phyloP scores from a whole-genome alignment of 2,888 invertebrate species.

The Drosophila kanekoi region DNA sequence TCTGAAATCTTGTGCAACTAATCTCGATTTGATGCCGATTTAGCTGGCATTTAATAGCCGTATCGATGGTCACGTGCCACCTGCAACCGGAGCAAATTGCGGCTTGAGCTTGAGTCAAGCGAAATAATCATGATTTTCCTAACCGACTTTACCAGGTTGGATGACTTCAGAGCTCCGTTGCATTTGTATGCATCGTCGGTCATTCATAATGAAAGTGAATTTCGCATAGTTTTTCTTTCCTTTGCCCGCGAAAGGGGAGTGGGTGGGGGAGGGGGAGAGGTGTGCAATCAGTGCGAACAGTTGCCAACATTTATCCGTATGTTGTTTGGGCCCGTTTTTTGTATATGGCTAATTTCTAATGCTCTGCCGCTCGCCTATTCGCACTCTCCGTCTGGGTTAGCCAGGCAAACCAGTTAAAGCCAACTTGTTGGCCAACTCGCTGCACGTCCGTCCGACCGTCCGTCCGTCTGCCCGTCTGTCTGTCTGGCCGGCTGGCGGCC shows the following conservation, averaged over 20 bases:
- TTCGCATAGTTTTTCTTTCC: slow-evolving; percentile 70
- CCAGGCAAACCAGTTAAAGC: slow-evolving; percentile 58
- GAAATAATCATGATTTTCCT: slow-evolving; percentile 63
- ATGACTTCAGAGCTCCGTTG: slow-evolving; percentile 61
- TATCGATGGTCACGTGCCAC: slow-evolving; percentile 45
- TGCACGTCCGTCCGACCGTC: slow-evolving; percentile 8
- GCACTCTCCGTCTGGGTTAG: slow-evolving; percentile 19
- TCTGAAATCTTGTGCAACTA: neutral
- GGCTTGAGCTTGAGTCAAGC: slow-evolving; percentile 9
- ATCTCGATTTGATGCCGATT: neutral
- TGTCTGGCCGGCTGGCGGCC: slow-evolving; percentile 20
- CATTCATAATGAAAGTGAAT: slow-evolving; percentile 84
- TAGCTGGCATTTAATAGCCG: slow-evolving; percentile 16
- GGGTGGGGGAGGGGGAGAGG: neutral
- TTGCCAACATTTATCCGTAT: slow-evolving; percentile 49
- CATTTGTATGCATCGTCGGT: slow-evolving; percentile 78
- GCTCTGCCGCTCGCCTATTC: slow-evolving; percentile 33
- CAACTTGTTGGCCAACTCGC: slow-evolving; percentile 63
- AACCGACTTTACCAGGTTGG: slow-evolving; percentile 70
- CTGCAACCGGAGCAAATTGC: slow-evolving; percentile 28
- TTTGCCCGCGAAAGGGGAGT: neutral
- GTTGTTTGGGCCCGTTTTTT: slow-evolving; percentile 19
- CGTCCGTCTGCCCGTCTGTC: slow-evolving; percentile 1
- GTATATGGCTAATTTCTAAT: slow-evolving; percentile 74
- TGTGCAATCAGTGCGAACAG: slow-evolving; percentile 5